Evolutionary conservation across 2,888 invertebrate genomes (phyloP), one percentile per base, ranked within the genome.

Genomic region (Drosophila sordidula): DNA sequence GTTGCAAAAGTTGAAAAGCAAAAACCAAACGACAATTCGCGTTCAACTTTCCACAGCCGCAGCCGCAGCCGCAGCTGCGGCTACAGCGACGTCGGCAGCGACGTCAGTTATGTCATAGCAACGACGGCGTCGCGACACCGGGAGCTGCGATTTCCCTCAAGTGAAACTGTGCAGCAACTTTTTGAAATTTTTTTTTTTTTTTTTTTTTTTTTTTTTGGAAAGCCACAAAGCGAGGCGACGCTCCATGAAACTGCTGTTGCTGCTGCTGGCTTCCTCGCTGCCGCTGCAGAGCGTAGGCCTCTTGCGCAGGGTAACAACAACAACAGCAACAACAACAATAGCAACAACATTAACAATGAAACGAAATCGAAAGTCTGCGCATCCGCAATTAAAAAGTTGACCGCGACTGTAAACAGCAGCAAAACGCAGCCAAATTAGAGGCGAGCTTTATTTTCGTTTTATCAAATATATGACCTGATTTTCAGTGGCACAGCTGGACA

Each of bases 291-390:
- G 44, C 42, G 70, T 72, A 71, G 67, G 75, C 77, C 72, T 77
- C 50, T 36, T 26, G 41, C 34, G 51, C 32, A 44, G 29, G 29
- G 57, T n/a, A 32, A 41, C 18, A 66, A 8, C 29, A 16, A 45
- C 16, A 54, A 9, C 42, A 46, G 5, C 36, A 55, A 39, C 38
- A 61, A 39, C 16, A 51, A 22, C 25, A 25, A 47, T n/a, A 56
- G 4, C 44, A 52, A 54, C 45, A 45, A 8, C 16, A 32, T 56
- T 22, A 50, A 25, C 36, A 61, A 49, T 70, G 70, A 80, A 82
- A 87, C 64, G 76, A 83, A 83, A 83, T 88, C 86, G 83, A 83
- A 88, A 83, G 88, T 83, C 88, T 79, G 74, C 87, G 83, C 88
- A 83, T 83, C 83, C 83, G 83, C 83, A 88, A 83, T 83, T 83